A percentile compares a stretch with the other conserved stretches of the same genome.
phyloP scores from a whole-genome alignment of 2,888 invertebrate genomes.

The Sthenelais limicola region DNA sequence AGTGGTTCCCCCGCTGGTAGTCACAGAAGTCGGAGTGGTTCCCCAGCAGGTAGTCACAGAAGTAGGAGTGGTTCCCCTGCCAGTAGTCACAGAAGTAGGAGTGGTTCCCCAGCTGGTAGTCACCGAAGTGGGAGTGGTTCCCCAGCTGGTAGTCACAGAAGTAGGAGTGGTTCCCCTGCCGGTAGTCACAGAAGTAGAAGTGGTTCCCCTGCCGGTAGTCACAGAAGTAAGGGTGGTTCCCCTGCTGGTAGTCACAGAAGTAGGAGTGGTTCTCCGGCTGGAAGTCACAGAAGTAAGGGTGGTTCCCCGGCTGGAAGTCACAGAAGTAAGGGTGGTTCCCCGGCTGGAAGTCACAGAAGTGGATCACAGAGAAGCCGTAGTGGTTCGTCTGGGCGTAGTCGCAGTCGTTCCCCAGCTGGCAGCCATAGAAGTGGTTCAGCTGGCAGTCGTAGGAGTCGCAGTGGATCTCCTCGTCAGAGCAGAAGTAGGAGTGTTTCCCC shows the following conservation, averaged over 20 bases:
- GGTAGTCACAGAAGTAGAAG: constrained; percentile 21
- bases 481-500: constrained; percentile 25
- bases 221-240: constrained; percentile 5
- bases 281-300: constrained; percentile 19
- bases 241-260: constrained; percentile 6
- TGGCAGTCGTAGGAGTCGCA: constrained; percentile 21
- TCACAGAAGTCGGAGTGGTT: constrained; percentile 8
- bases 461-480: not conserved
- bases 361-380: not conserved
- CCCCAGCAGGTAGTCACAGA: constrained; percentile 30
- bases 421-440: constrained; percentile 27
- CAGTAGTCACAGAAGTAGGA: constrained; percentile 3
- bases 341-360: constrained; percentile 18
- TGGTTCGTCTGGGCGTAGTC: constrained; percentile 13
- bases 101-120: constrained; percentile 12
- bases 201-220: constrained; percentile 7
- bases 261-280: constrained; percentile 23
- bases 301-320: constrained; percentile 22
- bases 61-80: constrained; percentile 11
- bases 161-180: constrained; percentile 28
- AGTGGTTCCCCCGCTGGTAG: not conserved
- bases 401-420: constrained; percentile 35
- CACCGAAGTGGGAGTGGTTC: constrained; percentile 9
- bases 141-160: constrained; percentile 26
- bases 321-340: constrained; percentile 19